Evolutionary conservation across 2,113 vertebrate genomes (phyloP), one percentile per base, ranked within the genome.

Genomic region (Leucopsar rothschildi): DNA sequence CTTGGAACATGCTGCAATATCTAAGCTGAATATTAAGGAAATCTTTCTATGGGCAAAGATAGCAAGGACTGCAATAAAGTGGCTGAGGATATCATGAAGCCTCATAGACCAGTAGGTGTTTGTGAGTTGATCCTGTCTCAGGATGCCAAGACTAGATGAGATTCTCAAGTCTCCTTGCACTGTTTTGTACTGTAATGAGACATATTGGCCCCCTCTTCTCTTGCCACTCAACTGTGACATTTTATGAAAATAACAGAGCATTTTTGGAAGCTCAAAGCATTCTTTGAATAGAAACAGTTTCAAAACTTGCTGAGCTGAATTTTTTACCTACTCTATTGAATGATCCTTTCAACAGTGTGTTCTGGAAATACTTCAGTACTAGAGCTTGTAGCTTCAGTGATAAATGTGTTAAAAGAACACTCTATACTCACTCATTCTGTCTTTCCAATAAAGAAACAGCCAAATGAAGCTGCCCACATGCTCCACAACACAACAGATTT

Each of bases 261-360:
- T 40, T 83, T 94, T n/a, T 78, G 56, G 86, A 90, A 93, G 60
- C 71, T 90, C 77, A 92, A 92, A 92, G 91, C 64, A 66, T 80
- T 95, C 50, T 90, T 63, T 70, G 42, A 79, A 88, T 73, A 88
- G 33, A 97, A 70, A 42, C 81, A 80, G 64, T 86, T 96, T 94
- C 81, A 90, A 90, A 82, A 76, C 29, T 37, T 86, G 37, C 39
- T 47, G 81, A 86, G 75, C 45, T 73, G 85, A 86, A 13, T 66
- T 42, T 86, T 94, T 80, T 76, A 81, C 86, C 55, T 81, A n/a
- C 24, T 72, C 22, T 29, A 35, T 68, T 71, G 80, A 92, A 52
- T 44, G 50, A 88, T 50, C 39, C 47, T 88, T 92, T 93, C 64
- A 83, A 31, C 15, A 39, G 42, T 25, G 42, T 39, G 19, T 12